Conservation (phyloP, 2,113 vertebrate genomes). For the Oxyruncus cristatus region DNA sequence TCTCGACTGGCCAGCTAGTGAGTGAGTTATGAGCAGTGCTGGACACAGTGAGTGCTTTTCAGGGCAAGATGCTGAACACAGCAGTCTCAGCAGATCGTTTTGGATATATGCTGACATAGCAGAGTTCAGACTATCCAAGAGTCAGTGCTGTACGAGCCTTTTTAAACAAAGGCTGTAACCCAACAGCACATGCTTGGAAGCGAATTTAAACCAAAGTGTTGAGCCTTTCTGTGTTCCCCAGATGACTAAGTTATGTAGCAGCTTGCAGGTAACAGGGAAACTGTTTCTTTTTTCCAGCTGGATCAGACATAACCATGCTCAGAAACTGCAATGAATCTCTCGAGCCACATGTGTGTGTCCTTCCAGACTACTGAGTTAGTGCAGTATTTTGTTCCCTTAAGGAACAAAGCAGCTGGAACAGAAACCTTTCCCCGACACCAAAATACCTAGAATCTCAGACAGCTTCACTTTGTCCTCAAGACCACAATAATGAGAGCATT, state of each 20-base stretch:
- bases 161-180: not conserved
- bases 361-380: not conserved
- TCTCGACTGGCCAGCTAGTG: not conserved
- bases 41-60: not conserved
- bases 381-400: not conserved
- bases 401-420: not conserved
- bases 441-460: not conserved
- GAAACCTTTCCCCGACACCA: not conserved
- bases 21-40: not conserved
- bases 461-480: not conserved
- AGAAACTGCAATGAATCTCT: not conserved
- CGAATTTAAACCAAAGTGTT: rapidly evolving
- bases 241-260: not conserved
- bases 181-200: not conserved
- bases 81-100: not conserved
- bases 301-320: not conserved
- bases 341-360: rapidly evolving
- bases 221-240: not conserved
- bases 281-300: not conserved
- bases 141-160: not conserved
- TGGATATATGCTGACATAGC: not conserved
- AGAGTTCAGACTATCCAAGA: not conserved
- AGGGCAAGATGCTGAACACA: not conserved
- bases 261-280: not conserved
- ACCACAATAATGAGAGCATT: not conserved